phyloP scores from a whole-genome alignment of 2,888 invertebrate genomes.

The Shargacucullia verbasci region DNA sequence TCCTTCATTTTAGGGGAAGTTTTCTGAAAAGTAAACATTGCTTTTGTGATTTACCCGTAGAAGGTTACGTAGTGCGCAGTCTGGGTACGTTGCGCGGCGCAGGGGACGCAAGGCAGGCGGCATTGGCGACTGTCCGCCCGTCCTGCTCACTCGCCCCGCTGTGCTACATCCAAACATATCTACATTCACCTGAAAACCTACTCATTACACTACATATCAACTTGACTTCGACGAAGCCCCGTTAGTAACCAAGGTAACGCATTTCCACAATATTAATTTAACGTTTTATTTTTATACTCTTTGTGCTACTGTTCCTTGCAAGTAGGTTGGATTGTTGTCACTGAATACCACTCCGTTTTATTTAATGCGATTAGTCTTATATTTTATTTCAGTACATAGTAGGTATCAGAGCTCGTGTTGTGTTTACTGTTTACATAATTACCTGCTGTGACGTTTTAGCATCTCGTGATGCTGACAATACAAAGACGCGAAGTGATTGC shows the following conservation, averaged over 20 bases:
- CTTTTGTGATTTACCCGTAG: slow-evolving; percentile 10
- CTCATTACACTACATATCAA: slow-evolving; percentile 15
- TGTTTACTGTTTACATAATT: too few relatives aligned
- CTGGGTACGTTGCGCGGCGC: slow-evolving; percentile 49
- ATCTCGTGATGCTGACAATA: too few relatives aligned
- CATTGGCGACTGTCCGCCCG: slow-evolving; percentile 68
- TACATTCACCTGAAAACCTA: slow-evolving; percentile 2
- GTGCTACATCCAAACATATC: slow-evolving; percentile 9
- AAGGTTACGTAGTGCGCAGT: slow-evolving; percentile 69
- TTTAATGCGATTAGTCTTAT: slow-evolving; percentile 15
- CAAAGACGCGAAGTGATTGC: too few relatives aligned
- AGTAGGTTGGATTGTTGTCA: slow-evolving; percentile 28
- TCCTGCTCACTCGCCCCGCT: slow-evolving; percentile 54
- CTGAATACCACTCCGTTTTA: slow-evolving; percentile 12
- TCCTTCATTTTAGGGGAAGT: too few relatives aligned
- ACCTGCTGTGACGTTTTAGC: too few relatives aligned
- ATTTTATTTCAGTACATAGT: too few relatives aligned
- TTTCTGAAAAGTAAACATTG: background rate
- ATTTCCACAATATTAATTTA: background rate
- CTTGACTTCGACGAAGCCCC: slow-evolving; percentile 22
- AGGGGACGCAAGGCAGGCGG: slow-evolving; percentile 58
- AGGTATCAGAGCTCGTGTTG: too few relatives aligned
- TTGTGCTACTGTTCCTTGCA: slow-evolving; percentile 10
- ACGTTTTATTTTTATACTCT: background rate
- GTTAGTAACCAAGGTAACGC: slow-evolving; percentile 45